phyloP scores from a whole-genome alignment of 1,140 invertebrate species.

The Helicoverpa armigera region DNA sequence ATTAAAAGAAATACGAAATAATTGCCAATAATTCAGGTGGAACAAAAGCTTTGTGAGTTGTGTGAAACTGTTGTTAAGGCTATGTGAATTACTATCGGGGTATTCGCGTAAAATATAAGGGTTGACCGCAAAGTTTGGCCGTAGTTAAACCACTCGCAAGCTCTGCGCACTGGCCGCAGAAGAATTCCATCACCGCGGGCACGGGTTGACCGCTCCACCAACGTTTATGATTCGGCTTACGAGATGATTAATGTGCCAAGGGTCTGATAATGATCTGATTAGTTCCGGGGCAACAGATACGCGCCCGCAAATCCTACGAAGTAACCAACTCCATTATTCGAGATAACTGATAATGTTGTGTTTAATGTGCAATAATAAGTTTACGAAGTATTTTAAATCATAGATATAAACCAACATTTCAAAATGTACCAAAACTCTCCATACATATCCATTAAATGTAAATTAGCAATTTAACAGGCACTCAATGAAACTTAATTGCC shows the following conservation, averaged over 20 bases:
- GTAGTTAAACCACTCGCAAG: conserved; percentile 61
- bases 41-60: too few relatives aligned
- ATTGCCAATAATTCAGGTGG: too few relatives aligned
- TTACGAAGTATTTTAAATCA: not conserved
- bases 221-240: conserved; percentile 34
- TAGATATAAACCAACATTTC: not conserved
- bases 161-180: conserved; percentile 57
- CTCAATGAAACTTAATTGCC: not conserved
- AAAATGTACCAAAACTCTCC: not conserved
- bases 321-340: not conserved
- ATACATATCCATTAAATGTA: not conserved
- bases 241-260: conserved; percentile 40
- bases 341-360: not conserved
- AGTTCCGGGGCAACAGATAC: conserved; percentile 21
- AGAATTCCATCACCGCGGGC: conserved; percentile 56
- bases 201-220: conserved; percentile 45
- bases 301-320: not conserved
- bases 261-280: conserved; percentile 27
- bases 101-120: conserved; percentile 55
- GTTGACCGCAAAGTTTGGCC: conserved; percentile 62
- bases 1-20: not conserved
- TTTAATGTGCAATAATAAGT: conserved; percentile 6
- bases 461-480: conserved; percentile 1
- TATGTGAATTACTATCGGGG: conserved; percentile 16
- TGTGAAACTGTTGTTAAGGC: not conserved